Conservation (phyloP, 2,888 invertebrate genomes). For the Euplagia quadripunctaria region DNA sequence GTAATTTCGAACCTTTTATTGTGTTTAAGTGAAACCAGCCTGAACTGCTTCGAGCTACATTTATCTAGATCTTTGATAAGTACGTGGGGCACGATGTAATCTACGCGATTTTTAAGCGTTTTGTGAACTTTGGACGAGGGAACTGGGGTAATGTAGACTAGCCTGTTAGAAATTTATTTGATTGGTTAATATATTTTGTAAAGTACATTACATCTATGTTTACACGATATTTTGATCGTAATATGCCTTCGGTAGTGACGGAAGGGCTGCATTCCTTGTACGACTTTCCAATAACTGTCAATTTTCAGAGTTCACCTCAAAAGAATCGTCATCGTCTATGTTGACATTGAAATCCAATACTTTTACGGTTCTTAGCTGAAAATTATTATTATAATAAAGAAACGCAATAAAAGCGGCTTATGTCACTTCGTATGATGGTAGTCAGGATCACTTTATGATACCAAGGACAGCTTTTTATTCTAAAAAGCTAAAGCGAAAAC, state of each 20-base stretch:
- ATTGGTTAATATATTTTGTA: neutral
- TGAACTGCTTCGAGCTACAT: constrained; percentile 31
- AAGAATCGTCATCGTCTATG: neutral
- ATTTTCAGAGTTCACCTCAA: too few species aligned
- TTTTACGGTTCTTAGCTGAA: neutral
- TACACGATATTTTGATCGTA: too few species aligned
- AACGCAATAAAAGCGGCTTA: too few species aligned
- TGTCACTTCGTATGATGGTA: too few species aligned
- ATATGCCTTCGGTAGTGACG: too few species aligned
- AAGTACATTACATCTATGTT: too few species aligned
- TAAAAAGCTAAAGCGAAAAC: too few species aligned
- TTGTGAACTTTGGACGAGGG: constrained; percentile 14
- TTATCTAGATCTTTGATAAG: constrained; percentile 32
- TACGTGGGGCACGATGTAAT: constrained; percentile 28
- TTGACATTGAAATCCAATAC: neutral
- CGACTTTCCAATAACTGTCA: too few species aligned
- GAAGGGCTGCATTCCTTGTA: too few species aligned
- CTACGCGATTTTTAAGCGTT: constrained; percentile 28
- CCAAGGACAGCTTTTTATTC: too few species aligned
- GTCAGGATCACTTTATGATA: too few species aligned
- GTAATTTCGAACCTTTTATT: constrained; percentile 24
- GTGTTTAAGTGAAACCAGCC: constrained; percentile 25
- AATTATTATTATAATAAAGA: neutral
- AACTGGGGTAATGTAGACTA: constrained; percentile 5
- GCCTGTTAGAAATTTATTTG: neutral